These are phyloP conservation scores for Hippopotamyrus pictus DNA, from an alignment of 2,797 vertebrate genomes.

Conservation along the genomic window DNA sequence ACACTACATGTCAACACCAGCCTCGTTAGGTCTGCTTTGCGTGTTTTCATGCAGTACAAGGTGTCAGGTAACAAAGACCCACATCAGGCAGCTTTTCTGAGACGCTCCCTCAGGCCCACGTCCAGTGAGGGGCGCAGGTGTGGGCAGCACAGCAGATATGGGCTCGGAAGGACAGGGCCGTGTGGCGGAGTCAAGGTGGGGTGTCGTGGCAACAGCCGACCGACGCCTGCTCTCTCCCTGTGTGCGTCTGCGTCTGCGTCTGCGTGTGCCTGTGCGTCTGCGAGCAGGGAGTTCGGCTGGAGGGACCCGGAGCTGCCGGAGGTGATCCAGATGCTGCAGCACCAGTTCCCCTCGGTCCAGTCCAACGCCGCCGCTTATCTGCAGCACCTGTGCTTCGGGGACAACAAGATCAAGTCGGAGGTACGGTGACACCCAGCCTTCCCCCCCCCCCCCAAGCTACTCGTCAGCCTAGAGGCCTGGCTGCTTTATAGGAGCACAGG, in stretches of 20 bases:
- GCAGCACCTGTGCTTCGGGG: constrained; percentile 96
- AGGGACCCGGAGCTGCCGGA: constrained; percentile 97
- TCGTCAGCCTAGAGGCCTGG: neutral
- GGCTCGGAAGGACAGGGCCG: neutral
- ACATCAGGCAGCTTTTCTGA: neutral
- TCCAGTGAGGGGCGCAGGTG: neutral
- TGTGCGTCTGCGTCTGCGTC: neutral
- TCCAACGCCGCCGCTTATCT: constrained; percentile 96
- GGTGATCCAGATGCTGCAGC: constrained; percentile 98
- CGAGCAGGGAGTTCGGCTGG: constrained; percentile 92
- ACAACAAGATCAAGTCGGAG: constrained; percentile 98
- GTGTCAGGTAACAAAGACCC: neutral
- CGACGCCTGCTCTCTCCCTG: neutral
- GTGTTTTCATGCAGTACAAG: neutral
- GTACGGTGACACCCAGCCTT: constrained; percentile 46
- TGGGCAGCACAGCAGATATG: neutral
- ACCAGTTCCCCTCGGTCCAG: constrained; percentile 97
- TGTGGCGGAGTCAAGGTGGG: neutral
- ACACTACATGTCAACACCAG: neutral
- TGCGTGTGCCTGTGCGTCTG: neutral
- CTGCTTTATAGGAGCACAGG: neutral
- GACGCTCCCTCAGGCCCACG: neutral
- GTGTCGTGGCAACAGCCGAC: neutral
- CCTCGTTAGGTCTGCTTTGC: neutral
- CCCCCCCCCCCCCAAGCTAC: neutral